A percentile compares a stretch with the other conserved stretches of the same genome.
These are phyloP conservation scores for Aspidiotus destructor DNA, from an alignment of 2,888 invertebrate species.

Conservation along the genomic window DNA sequence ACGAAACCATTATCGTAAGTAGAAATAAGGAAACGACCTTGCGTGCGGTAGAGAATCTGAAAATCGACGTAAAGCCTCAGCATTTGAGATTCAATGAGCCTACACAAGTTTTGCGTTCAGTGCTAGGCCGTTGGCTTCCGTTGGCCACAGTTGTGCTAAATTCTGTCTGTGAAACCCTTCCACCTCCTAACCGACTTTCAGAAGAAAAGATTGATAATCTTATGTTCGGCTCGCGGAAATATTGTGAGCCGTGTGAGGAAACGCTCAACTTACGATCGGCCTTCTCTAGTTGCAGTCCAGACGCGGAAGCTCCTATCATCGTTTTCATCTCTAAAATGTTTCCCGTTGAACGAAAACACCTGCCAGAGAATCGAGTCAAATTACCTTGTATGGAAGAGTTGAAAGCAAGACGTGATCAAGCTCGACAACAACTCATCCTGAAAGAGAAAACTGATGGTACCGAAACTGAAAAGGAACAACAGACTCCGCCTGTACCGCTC, in stretches of 20 bases:
- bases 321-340: conserved; percentile 81
- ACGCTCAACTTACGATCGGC: conserved; percentile 61
- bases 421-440: conserved; percentile 23
- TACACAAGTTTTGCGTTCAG: conserved; percentile 65
- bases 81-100: conserved; percentile 72
- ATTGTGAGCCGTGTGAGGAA: conserved; percentile 40
- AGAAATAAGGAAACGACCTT: conserved; percentile 65
- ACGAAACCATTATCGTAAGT: conserved; percentile 66
- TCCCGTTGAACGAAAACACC: conserved; percentile 59
- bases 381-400: conserved; percentile 67
- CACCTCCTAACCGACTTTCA: conserved; percentile 65
- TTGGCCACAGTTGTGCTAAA: conserved; percentile 70
- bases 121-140: conserved; percentile 84
- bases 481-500: conserved; percentile 12
- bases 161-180: conserved; percentile 71
- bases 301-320: conserved; percentile 49
- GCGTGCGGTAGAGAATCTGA: conserved; percentile 62
- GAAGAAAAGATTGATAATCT: conserved; percentile 60
- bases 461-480: conserved; percentile 8
- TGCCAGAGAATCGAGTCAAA: conserved; percentile 73
- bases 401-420: conserved; percentile 53
- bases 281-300: conserved; percentile 58
- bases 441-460: conserved; percentile 8
- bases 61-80: conserved; percentile 61
- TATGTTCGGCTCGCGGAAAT: conserved; percentile 25